phyloP scores from a whole-genome alignment of 2,113 vertebrate species.

The Callipepla californica region DNA sequence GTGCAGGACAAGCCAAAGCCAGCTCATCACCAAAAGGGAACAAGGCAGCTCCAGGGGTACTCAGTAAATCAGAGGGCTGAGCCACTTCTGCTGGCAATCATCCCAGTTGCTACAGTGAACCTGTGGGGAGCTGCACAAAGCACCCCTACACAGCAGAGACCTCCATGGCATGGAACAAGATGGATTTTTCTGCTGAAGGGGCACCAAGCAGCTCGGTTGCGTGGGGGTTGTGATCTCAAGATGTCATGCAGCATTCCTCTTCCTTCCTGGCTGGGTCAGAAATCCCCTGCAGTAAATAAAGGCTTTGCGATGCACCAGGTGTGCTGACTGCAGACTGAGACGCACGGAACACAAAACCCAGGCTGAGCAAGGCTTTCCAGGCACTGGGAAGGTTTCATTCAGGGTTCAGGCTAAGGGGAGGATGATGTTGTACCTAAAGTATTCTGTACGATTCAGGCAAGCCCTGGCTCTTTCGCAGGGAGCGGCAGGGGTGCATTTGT shows the following conservation, averaged over 20 bases:
- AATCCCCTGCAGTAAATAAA: conserved; percentile 17
- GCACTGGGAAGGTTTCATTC: not conserved
- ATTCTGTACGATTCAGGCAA: conserved; percentile 38
- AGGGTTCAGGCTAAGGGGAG: not conserved
- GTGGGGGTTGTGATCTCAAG: not conserved
- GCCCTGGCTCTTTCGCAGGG: conserved; percentile 4
- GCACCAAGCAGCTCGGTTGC: not conserved
- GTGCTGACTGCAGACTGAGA: not conserved
- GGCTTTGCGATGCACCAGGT: not conserved
- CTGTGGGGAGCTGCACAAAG: not conserved
- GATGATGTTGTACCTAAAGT: conserved; percentile 50
- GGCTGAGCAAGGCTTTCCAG: rapidly evolving
- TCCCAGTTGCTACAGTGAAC: not conserved
- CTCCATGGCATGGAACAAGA: not conserved
- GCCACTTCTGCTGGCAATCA: not conserved
- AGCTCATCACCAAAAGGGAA: not conserved
- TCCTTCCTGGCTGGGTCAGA: not conserved
- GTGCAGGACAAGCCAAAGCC: not conserved
- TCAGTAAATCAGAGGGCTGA: not conserved
- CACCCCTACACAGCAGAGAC: not conserved
- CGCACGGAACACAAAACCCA: not conserved
- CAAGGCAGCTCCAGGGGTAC: not conserved
- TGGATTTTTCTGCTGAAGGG: not conserved
- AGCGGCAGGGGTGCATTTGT: not conserved
- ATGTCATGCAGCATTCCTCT: not conserved